Evolutionary conservation across 2,888 invertebrate species (phyloP).

Genomic region (Hirtodrosophila confusa): DNA sequence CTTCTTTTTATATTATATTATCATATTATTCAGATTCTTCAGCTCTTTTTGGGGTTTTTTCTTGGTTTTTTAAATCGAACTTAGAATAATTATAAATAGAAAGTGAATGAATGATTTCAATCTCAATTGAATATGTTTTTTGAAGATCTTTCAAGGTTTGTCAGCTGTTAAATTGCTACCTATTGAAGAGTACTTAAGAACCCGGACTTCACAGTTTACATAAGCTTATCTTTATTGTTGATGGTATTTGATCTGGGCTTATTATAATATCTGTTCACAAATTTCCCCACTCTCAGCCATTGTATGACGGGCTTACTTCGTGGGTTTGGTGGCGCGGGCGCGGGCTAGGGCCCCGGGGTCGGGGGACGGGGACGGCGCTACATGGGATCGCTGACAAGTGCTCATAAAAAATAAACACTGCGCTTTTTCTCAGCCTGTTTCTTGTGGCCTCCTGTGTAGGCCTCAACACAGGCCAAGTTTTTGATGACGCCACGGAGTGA

Average conservation of each 20-base stretch:
- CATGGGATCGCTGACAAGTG: conserved; percentile 72
- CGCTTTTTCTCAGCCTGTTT: conserved; percentile 47
- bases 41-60: no score
- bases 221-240: no score
- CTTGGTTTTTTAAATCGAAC: no score
- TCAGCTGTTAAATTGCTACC: no score
- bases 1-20: no score
- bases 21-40: no score
- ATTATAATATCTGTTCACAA: conserved; percentile 15
- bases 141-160: not conserved
- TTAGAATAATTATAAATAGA: no score
- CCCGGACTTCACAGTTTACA: no score
- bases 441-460: conserved; percentile 14
- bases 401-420: conserved; percentile 70
- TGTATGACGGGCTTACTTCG: conserved; percentile 20
- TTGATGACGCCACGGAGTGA: conserved; percentile 49
- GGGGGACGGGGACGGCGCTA: conserved; percentile 56
- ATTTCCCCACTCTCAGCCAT: conserved; percentile 30
- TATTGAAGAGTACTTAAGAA: no score
- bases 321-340: conserved; percentile 6
- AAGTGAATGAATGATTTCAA: not conserved
- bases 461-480: conserved; percentile 47
- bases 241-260: not conserved
- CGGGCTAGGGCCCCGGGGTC: not conserved
- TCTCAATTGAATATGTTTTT: conserved; percentile 8